These are phyloP conservation scores for Lepidotrigona ventralis DNA, from an alignment of 1,140 invertebrate genomes.

Conservation along the genomic window DNA sequence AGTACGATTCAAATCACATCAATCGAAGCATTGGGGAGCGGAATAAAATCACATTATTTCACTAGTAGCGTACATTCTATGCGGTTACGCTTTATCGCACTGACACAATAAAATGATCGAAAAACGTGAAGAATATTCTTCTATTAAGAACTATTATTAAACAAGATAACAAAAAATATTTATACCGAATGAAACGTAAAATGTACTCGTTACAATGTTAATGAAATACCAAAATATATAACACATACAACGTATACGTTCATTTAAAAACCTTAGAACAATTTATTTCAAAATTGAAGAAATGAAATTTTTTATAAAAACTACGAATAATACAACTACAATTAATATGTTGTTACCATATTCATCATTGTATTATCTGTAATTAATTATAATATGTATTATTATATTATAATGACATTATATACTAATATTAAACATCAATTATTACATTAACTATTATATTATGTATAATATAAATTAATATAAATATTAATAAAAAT, in stretches of 20 bases:
- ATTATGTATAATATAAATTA: too few species aligned
- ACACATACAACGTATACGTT: not conserved
- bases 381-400: too few species aligned
- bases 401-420: too few species aligned
- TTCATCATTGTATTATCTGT: too few species aligned
- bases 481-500: too few species aligned
- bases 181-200: not conserved
- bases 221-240: not conserved
- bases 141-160: not conserved
- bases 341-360: too few species aligned
- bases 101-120: not conserved
- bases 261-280: too few species aligned
- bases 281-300: too few species aligned
- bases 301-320: too few species aligned
- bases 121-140: not conserved
- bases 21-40: not conserved
- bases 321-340: too few species aligned
- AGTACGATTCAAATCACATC: not conserved
- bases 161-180: not conserved
- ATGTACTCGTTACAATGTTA: not conserved
- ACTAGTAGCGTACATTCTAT: not conserved
- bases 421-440: too few species aligned
- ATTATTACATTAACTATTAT: too few species aligned
- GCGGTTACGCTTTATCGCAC: not conserved
- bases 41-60: not conserved